Evolutionary conservation across 37 sponge, comb jelly and placozoan species (phyloP).

Genomic region (Eunapius fragilis): DNA sequence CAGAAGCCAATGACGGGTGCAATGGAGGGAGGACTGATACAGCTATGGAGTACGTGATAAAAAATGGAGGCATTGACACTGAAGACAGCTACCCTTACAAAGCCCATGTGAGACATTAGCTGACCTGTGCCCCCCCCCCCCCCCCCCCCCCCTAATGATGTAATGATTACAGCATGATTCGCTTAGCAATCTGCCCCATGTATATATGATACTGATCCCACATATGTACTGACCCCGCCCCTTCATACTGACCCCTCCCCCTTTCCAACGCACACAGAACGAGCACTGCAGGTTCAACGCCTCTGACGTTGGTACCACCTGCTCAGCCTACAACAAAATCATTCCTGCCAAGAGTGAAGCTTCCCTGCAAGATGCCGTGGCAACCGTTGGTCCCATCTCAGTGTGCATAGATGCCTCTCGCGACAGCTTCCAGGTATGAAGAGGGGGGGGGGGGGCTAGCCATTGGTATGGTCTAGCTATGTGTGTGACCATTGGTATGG

Average conservation of each 20-base stretch:
- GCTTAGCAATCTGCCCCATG: no score
- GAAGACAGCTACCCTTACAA: constrained; percentile 86
- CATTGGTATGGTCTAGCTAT: no score
- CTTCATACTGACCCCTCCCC: no score
- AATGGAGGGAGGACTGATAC: constrained; percentile 76
- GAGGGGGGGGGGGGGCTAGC: no score
- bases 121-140: no score
- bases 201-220: no score
- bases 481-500: no score
- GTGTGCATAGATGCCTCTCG: neutral
- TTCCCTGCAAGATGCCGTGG: neutral
- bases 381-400: neutral
- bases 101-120: constrained; percentile 40
- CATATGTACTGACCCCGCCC: no score
- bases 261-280: neutral
- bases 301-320: neutral
- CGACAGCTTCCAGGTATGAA: neutral
- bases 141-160: no score
- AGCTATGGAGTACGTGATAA: constrained; percentile 75
- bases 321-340: neutral
- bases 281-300: neutral
- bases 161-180: no score
- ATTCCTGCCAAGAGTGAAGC: neutral
- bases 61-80: constrained; percentile 69
- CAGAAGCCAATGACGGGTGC: constrained; percentile 86